These are phyloP conservation scores for Tridacna gigas DNA, from an alignment of 2,888 invertebrate genomes.

Conservation along the genomic window DNA sequence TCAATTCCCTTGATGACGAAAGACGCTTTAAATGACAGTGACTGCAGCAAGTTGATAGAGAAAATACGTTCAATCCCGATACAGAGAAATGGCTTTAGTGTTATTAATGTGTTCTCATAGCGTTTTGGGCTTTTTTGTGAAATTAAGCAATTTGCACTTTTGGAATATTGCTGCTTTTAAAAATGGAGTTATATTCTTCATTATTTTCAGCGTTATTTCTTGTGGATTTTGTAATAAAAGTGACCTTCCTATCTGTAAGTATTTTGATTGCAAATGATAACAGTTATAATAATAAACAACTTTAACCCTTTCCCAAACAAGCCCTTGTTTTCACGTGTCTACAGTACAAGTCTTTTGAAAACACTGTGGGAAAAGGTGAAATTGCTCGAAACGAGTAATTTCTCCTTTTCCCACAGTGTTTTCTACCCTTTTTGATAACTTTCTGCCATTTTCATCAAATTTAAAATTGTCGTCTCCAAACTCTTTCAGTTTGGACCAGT, in stretches of 20 bases:
- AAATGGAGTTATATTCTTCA: not conserved
- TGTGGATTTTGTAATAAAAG: slow-evolving; percentile 5
- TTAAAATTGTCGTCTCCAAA: no score
- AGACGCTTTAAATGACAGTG: slow-evolving; percentile 26
- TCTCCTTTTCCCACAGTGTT: no score
- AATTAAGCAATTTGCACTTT: not conserved
- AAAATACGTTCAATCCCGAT: slow-evolving; percentile 6
- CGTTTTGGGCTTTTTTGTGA: not conserved
- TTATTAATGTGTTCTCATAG: not conserved
- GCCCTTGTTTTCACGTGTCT: no score
- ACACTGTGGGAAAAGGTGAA: no score
- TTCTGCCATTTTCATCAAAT: no score
- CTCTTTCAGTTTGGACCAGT: no score
- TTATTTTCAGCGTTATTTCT: slow-evolving; percentile 5
- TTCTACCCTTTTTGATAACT: no score
- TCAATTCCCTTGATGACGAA: slow-evolving; percentile 34
- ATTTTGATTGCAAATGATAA: not conserved
- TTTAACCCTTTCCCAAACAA: not conserved
- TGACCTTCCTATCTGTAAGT: slow-evolving; percentile 17
- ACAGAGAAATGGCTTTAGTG: not conserved
- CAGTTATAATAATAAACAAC: not conserved
- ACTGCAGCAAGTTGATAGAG: slow-evolving; percentile 12
- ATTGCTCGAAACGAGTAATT: no score
- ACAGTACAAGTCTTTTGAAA: no score
- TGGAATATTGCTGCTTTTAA: not conserved